phyloP scores from a whole-genome alignment of 2,113 vertebrate species.

The Brachypteracias leptosomus region DNA sequence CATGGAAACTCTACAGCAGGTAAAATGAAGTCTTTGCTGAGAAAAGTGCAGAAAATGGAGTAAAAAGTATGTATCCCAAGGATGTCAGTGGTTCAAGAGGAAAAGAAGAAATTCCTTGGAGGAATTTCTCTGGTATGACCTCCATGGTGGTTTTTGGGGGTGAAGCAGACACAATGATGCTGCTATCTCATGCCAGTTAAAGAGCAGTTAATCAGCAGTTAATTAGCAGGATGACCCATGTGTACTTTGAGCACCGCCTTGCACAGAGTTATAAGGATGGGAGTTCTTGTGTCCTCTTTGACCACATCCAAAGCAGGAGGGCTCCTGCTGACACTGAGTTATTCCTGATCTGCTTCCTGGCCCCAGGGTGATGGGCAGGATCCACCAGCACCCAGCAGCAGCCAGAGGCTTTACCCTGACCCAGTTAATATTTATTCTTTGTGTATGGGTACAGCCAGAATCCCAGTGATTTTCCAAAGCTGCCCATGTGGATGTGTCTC shows the following conservation, averaged over 20 bases:
- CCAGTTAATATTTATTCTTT: background rate
- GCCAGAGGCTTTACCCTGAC: background rate
- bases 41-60: background rate
- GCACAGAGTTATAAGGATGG: background rate
- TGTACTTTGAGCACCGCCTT: background rate
- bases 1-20: rapidly evolving
- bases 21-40: background rate
- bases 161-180: too few species aligned
- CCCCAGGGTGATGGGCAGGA: background rate
- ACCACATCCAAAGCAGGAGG: background rate
- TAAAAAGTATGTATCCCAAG: background rate
- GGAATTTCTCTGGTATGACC: background rate
- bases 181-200: background rate
- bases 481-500: background rate
- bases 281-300: background rate
- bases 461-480: background rate
- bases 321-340: rapidly evolving
- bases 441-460: background rate
- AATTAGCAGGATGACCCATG: background rate
- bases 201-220: background rate
- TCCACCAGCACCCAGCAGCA: background rate
- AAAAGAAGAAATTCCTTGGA: background rate
- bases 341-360: rapidly evolving
- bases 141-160: background rate
- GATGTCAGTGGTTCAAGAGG: background rate